Base-by-base conservation (phyloP, 2,888 invertebrate genomes). In the Eupelmus urozonus region DNA sequence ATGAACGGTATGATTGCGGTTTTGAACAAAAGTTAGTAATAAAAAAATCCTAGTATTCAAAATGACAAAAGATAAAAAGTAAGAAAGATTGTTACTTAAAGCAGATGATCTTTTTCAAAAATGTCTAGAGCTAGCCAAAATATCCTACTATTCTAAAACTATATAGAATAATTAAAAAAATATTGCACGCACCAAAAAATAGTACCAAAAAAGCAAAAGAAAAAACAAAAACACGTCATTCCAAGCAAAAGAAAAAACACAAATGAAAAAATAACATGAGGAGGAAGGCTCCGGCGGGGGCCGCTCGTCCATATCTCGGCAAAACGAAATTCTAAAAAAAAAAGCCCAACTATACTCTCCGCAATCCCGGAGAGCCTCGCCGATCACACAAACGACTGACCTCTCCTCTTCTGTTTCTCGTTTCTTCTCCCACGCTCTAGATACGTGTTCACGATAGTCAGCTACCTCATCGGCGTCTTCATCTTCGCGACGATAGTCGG, bases 401-500 rank as follows among this genome's bases (percentile, higher is more conserved):
- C 73, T 80, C 78, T 77, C 60, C 62, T 59, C 79, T 81, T n/a
- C n/a, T n/a, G n/a, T n/a, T n/a, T n/a, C n/a, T n/a, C n/a, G n/a
- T n/a, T n/a, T n/a, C n/a, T n/a, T n/a, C n/a, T n/a, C n/a, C n/a
- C 72, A 18, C 11, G 23, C 18, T 20, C 16, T 5, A 98, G 98
- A 92, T 98, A 98, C 91, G 93, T 97, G 89, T 98, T 98, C 92
- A 98, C 98, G 83, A 98, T 98, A 89, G 95, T 97, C 88, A 98
- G 98, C 91, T 98, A 98, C 92, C 93, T 98, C 88, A 98, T 98
- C 88, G 98, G 98, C 84, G 98, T 98, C 82, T 98, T 98, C 92
- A 97, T 98, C 90, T 98, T 98, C 91, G 98, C 98, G 75, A 98
- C 98, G 70, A 98, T 98, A 88, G 98, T 98, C 81, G 98, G 98